Evolutionary conservation across 2,113 vertebrate genomes (phyloP).

Genomic region (Chloroceryle aenea): DNA sequence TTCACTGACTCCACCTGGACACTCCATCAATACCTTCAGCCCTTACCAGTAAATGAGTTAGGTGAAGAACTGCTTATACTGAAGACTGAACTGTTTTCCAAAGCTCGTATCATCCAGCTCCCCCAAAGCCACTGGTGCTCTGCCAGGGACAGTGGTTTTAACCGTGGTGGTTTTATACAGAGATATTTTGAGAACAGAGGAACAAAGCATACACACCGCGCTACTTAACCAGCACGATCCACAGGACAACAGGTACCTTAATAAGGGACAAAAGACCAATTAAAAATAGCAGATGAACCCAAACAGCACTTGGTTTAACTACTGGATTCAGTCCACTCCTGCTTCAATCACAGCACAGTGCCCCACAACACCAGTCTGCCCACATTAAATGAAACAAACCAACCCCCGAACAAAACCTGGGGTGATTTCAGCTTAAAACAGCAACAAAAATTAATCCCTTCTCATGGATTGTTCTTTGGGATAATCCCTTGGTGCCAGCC

Average conservation of each 20-base stretch:
- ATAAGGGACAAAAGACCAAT: background rate
- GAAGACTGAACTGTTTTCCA: background rate
- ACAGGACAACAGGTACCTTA: background rate
- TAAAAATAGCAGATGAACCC: background rate
- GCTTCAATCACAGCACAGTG: background rate
- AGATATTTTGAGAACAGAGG: background rate
- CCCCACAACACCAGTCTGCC: background rate
- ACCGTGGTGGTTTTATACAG: fast-evolving
- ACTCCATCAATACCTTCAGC: background rate
- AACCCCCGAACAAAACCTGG: background rate
- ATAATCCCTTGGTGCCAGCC: background rate
- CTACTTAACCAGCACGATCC: background rate
- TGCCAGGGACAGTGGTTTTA: background rate
- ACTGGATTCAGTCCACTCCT: background rate
- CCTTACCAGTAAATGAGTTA: background rate
- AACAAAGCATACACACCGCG: background rate
- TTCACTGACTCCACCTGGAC: background rate
- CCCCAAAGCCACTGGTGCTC: background rate
- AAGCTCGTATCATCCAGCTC: background rate
- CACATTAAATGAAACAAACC: background rate
- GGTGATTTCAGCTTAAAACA: background rate
- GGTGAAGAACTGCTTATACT: background rate
- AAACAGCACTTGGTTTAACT: background rate
- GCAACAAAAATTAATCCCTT: background rate
- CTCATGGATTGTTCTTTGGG: background rate